Base-by-base conservation (phyloP, 2,113 vertebrate species). In the Phaethornis superciliosus region DNA sequence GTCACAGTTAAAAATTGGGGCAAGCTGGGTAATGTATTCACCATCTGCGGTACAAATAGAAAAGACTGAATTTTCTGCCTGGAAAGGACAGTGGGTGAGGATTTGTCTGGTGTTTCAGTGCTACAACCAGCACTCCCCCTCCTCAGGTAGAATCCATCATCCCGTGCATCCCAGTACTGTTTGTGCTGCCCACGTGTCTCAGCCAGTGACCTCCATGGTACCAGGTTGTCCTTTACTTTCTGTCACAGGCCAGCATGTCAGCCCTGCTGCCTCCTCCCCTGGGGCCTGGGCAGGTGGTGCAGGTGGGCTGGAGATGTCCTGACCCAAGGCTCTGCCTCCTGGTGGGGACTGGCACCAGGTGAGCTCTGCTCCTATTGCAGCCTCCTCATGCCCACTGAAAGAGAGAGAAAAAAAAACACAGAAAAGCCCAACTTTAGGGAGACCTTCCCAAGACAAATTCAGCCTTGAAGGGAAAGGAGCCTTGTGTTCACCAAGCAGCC, bases 291-390 rank as follows among this genome's bases (percentile, higher is more conserved):
- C 15, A 51, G 16, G 7, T 12, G 40, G 20, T 52, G 8, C 17
- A 0, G 0, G 28, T 12, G 70, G 55, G 37, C 49, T 75, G 62
- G 62, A 68, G 44, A 2, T 2, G 26, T 44, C n/a, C 71, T 72
- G 28, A 32, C 3, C 26, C 1, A 0, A 12, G 30, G 26, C 40
- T 77, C 33, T 30, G 14, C 1, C 0, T 37, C 46, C 4, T 0
- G 3, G 30, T 14, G 17, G 37, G 58, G 37, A 54, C 17, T 12
- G 52, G 52, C 37, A 54, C 21, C 0, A 4, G 23, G 17, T 20
- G 17, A 78, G 40, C 0, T 0, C 15, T 18, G 47, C 24, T 58
- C n/a, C 20, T 4, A 0, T 1, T 28, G 49, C 26, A 62, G 22
- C 47, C 27, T 0, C 0, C 54, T 58, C 30, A 5, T 72, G 49